phyloP scores from a whole-genome alignment of 2,888 invertebrate species.

The Nemotelus nigrinus region DNA sequence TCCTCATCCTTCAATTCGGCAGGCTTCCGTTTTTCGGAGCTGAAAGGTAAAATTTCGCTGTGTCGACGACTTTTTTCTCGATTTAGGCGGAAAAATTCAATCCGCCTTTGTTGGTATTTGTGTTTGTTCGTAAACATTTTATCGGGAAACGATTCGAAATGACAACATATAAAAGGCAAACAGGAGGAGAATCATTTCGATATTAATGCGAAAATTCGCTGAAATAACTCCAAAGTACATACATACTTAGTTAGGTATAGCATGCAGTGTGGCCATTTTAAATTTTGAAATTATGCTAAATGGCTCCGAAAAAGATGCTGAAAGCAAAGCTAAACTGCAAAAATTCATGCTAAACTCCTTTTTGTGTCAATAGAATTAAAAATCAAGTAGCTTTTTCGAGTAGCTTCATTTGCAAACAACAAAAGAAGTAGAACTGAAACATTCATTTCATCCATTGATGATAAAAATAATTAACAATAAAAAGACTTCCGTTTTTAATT shows the following conservation, averaged over 20 bases:
- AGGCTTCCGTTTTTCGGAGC: background rate
- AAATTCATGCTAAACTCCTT: no score
- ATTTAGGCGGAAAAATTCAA: conserved; percentile 10
- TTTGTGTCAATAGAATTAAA: no score
- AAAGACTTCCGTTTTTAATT: no score
- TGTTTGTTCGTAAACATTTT: conserved; percentile 32
- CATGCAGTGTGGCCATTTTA: background rate
- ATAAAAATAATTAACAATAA: no score
- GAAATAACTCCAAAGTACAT: background rate
- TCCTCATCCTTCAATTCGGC: background rate
- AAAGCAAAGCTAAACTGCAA: no score
- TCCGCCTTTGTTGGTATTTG: conserved; percentile 15
- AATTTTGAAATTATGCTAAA: background rate
- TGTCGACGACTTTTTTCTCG: background rate
- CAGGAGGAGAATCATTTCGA: background rate
- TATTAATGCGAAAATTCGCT: conserved; percentile 30
- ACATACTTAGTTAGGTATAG: background rate
- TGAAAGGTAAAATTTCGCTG: background rate
- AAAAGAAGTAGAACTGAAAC: no score
- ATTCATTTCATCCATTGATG: no score
- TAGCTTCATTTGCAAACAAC: no score
- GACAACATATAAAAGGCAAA: conserved; percentile 39
- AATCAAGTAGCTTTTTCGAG: no score
- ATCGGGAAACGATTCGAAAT: conserved; percentile 30
- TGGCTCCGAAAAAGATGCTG: no score